Base-by-base conservation (phyloP, 2,888 invertebrate species). In the Gerosis bhagava region DNA sequence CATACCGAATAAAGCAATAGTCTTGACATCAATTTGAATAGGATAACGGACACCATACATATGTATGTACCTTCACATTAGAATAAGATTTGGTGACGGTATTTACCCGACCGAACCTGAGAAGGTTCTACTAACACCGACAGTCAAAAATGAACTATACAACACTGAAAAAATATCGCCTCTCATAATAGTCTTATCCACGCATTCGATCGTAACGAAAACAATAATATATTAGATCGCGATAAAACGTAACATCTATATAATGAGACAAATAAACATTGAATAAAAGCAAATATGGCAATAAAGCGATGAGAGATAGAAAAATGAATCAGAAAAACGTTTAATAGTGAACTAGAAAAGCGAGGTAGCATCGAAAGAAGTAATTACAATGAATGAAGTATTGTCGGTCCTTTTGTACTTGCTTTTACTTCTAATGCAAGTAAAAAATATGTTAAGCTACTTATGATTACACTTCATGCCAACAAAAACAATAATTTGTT, bases 111-210 rank as follows among this genome's bases (percentile, higher is more conserved):
- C n/a, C n/a, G n/a, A n/a, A n/a, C n/a, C n/a, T n/a, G n/a, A n/a
- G n/a, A n/a, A n/a, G n/a, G n/a, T n/a, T n/a, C n/a, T n/a, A n/a
- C n/a, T n/a, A n/a, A n/a, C n/a, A n/a, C n/a, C n/a, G n/a, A n/a
- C n/a, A n/a, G n/a, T n/a, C n/a, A n/a, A n/a, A n/a, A n/a, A n/a
- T n/a, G n/a, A n/a, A n/a, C n/a, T n/a, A n/a, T n/a, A n/a, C n/a
- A n/a, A n/a, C n/a, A n/a, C n/a, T 19, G 19, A 19, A 19, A 19
- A 19, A 43, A 58, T 53, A 59, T 63, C 58, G 50, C 44, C 60
- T 21, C 21, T 29, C 21, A 11, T 34, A 34, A 22, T n/a, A n/a
- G n/a, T n/a, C n/a, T 44, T 21, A 8, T 22, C 24, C n/a, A 29
- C 21, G 32, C 34, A 34, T 8, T 42, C 15, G 13, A 12, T 19